Percentiles rank a stretch among this genome's conserved stretches.
Conservation (phyloP, 2,888 invertebrate species). For the Lysandra bellargus region DNA sequence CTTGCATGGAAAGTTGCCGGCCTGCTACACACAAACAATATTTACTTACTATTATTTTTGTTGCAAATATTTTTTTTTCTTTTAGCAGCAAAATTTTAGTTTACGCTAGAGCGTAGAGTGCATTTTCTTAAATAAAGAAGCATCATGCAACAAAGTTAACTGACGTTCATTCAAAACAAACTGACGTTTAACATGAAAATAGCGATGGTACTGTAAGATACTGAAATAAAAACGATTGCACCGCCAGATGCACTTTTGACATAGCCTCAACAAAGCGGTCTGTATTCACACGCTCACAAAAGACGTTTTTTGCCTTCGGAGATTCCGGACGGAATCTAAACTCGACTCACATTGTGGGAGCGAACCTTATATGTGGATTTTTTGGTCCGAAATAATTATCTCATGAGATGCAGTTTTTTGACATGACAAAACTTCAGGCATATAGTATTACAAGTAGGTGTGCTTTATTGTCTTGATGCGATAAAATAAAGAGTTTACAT, state of each 20-base stretch:
- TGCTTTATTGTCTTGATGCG: not conserved
- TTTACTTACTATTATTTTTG: not conserved
- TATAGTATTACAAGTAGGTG: not conserved
- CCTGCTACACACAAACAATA: not conserved
- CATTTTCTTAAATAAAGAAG: not conserved
- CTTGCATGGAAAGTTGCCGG: not conserved
- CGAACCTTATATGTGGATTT: slow-evolving; percentile 48
- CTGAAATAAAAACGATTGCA: slow-evolving; percentile 57
- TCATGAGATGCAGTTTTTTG: slow-evolving; percentile 23
- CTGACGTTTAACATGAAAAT: slow-evolving; percentile 6
- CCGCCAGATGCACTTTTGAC: slow-evolving; percentile 68
- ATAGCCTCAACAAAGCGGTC: slow-evolving; percentile 58
- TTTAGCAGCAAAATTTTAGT: not conserved
- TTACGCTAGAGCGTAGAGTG: not conserved
- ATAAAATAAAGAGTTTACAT: not conserved
- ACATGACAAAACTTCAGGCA: slow-evolving; percentile 1
- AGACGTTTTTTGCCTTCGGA: slow-evolving; percentile 60
- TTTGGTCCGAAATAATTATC: slow-evolving; percentile 42
- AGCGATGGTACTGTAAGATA: slow-evolving; percentile 44
- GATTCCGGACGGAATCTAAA: slow-evolving; percentile 65
- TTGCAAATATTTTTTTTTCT: not conserved
- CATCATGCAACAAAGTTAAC: not conserved
- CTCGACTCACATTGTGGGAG: slow-evolving; percentile 68
- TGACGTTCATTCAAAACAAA: not conserved
- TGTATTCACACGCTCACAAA: slow-evolving; percentile 73